Evolutionary conservation across 1,140 invertebrate genomes (phyloP), one percentile per base, ranked within the genome.

Genomic region (Tetramorium simillimum): DNA sequence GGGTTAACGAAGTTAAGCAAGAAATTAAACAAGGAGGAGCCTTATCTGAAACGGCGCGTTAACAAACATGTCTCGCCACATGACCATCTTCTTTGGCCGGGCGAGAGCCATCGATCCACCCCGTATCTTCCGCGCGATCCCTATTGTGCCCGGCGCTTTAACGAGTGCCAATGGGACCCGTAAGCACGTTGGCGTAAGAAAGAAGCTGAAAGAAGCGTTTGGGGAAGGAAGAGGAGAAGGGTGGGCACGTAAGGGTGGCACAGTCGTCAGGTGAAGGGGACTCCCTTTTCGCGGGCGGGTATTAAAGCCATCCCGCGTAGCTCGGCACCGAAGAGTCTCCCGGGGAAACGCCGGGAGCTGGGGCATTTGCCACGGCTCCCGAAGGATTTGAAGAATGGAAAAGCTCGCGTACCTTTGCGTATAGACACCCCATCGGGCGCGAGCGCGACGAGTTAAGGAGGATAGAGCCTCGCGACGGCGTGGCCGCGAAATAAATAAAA

Each of bases 261-360:
- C 69, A 40, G 49, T 65, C 73, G 46, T 51, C 51, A 76, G 63
- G 56, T 62, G 40, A 88, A 73, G 53, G 40, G 18, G 76, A 46
- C 56, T 86, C 43, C 53, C 72, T 80, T 86, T 63, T 80, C 80
- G 72, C 84, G 58, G 73, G 49, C 49, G 72, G 72, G 73, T 72
- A 88, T 88, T 86, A 86, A 86, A 86, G 82, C 65, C 37, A 63
- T 86, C 56, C 56, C 84, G 63, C 82, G 73, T 76, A 77, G 49
- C 72, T 72, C n/a, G 73, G 82, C 84, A 86, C 67, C 70, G 84
- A 80, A 80, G 84, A 69, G 84, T 76, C 84, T 49, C 87, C 53
- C 21, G 40, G 62, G 56, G 84, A 85, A 60, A 86, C 49, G 49
- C 46, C 49, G 51, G 21, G 85, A 73, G 49, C 46, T 49, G 62